A percentile compares a stretch with the other conserved stretches of the same genome.
These are phyloP conservation scores for Microplitis manilae DNA, from an alignment of 2,888 invertebrate species.

Conservation along the genomic window DNA sequence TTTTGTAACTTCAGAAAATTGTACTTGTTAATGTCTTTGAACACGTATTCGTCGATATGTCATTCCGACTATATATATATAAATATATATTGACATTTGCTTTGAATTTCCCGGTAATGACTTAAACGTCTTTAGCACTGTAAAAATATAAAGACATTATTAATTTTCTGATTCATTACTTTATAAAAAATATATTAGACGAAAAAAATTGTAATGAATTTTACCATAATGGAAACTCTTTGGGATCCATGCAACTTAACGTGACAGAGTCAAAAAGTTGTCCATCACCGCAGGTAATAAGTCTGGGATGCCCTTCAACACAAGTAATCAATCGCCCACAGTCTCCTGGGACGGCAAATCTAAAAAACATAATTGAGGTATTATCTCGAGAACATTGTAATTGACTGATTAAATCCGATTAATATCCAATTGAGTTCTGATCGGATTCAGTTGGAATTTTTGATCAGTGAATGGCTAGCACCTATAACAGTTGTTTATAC, in stretches of 20 bases:
- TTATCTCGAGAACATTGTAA: background rate
- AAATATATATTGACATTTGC: too few relatives aligned
- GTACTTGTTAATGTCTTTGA: too few relatives aligned
- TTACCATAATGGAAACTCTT: conserved; percentile 72
- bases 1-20: too few relatives aligned
- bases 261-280: conserved; percentile 89
- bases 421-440: too few relatives aligned
- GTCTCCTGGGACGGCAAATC: conserved; percentile 88
- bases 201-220: conserved; percentile 17
- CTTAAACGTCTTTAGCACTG: background rate
- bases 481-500: too few relatives aligned
- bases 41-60: too few relatives aligned
- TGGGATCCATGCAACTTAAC: conserved; percentile 88
- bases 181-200: conserved; percentile 18
- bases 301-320: conserved; percentile 89
- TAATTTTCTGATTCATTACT: background rate
- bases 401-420: too few relatives aligned
- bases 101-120: too few relatives aligned
- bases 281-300: conserved; percentile 90
- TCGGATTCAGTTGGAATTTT: too few relatives aligned
- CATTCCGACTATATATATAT: too few relatives aligned
- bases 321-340: conserved; percentile 91
- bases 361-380: conserved; percentile 42
- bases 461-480: too few relatives aligned
- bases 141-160: background rate